These are phyloP conservation scores for Chironex yamaguchii DNA, from an alignment of 30 jellyfish, hydroid and myxozoan genomes.

Conservation along the genomic window DNA sequence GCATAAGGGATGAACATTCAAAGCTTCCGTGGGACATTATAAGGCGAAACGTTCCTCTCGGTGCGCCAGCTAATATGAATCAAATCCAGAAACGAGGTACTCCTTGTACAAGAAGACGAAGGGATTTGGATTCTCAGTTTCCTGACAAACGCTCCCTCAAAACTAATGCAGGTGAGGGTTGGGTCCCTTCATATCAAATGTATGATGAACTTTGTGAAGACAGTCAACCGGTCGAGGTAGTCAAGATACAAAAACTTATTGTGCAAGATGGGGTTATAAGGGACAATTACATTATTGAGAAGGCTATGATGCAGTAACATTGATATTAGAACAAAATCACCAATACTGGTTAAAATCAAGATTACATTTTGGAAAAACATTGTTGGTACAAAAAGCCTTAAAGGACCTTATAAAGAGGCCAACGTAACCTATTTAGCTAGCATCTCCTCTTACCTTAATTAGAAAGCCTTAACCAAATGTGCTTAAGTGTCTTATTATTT, in stretches of 20 bases:
- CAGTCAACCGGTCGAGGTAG: slow-evolving; percentile 94
- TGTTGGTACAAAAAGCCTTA: no score
- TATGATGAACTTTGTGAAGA: slow-evolving; percentile 94
- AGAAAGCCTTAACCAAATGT: no score
- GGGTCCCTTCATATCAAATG: slow-evolving; percentile 88
- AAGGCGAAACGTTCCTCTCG: slow-evolving; percentile 61
- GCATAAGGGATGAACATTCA: not conserved
- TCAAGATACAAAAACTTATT: slow-evolving; percentile 81
- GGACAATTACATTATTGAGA: slow-evolving; percentile 83
- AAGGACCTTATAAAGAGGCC: no score
- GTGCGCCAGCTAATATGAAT: slow-evolving; percentile 45
- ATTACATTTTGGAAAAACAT: no score
- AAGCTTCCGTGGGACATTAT: slow-evolving; percentile 45
- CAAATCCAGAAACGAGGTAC: slow-evolving; percentile 45
- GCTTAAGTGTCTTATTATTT: no score
- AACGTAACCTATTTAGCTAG: no score
- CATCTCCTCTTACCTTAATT: no score
- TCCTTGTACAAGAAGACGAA: slow-evolving; percentile 75
- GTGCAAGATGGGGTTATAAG: slow-evolving; percentile 90
- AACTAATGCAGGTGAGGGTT: slow-evolving; percentile 88
- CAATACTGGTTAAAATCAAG: no score
- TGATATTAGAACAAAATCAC: no score
- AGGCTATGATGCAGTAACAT: slow-evolving; percentile 54
- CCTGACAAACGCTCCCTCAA: slow-evolving; percentile 57
- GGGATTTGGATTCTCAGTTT: slow-evolving; percentile 52